Conservation (phyloP, 2,888 invertebrate species). For the Nomada goodeniana region DNA sequence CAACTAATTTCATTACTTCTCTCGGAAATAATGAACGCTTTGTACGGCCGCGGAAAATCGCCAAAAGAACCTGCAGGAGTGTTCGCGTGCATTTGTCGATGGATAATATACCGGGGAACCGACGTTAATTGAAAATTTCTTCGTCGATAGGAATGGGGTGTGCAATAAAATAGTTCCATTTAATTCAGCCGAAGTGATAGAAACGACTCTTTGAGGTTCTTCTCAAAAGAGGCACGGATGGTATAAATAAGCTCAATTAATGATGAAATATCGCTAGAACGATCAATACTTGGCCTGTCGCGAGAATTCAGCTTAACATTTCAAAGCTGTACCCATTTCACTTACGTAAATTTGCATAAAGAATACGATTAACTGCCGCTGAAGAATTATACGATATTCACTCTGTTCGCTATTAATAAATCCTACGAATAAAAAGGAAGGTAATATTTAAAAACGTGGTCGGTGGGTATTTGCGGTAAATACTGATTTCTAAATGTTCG, state of each 20-base stretch:
- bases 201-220: neutral
- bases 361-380: no score
- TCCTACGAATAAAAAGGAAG: no score
- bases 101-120: constrained; percentile 10
- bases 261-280: neutral
- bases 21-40: neutral
- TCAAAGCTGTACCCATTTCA: neutral
- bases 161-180: constrained; percentile 41
- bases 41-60: neutral
- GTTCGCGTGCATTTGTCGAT: neutral
- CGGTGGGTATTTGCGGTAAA: no score
- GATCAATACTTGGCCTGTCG: neutral
- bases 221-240: neutral
- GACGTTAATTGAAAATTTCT: constrained; percentile 43
- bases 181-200: constrained; percentile 1
- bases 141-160: constrained; percentile 3
- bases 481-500: no score
- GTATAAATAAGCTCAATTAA: constrained; percentile 33
- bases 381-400: no score
- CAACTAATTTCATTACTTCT: neutral
- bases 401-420: no score
- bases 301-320: neutral
- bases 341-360: no score
- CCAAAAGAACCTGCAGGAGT: neutral
- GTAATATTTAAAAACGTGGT: no score